Base-by-base conservation (phyloP, 2,113 vertebrate genomes). In the Cavia aperea region DNA sequence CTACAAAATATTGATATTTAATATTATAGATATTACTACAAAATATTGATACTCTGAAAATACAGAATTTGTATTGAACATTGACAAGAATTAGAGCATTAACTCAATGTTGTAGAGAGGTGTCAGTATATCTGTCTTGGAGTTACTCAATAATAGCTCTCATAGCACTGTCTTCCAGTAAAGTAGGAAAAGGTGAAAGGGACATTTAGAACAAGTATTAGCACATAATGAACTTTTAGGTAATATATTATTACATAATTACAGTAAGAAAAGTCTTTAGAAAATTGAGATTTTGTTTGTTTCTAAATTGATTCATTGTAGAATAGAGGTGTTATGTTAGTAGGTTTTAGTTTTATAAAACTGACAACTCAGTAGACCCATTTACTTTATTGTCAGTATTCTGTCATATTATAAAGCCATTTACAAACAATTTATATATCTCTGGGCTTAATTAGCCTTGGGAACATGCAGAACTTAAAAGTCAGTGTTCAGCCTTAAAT, bases 381-480 rank as follows among this genome's bases (percentile, higher is more conserved):
- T 13, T 88, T 92, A 63, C 1, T 78, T 83, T 31, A 24, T 82
- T 96, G 11, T 90, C 85, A 62, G 19, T 90, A 54, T 92, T 95
- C 33, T 93, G 36, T 77, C 82, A 86, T 88, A 90, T 87, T 94
- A 26, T 1, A 85, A 36, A 82, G 68, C 66, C 66, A 85, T 72
- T 36, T 36, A 70, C 26, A n/a, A 93, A 84, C 54, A 33, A n/a
- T 68, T 5, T 94, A 2, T 93, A 5, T 70, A 62, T 51, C 26
- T 90, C 18, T 95, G 56, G 78, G 58, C 10, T 96, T 93, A 94
- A 86, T 96, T 94, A 82, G 83, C 26, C 85, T 46, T 92, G 91
- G 88, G 31, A 93, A 94, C 54, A 19, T 86, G 12, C 24, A 94
- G 75, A 92, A 84, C 92, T 91, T 81, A 81, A 85, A 93, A 95